Evolutionary conservation across 1,140 invertebrate genomes (phyloP).

Genomic region (Elymnias hypermnestra): DNA sequence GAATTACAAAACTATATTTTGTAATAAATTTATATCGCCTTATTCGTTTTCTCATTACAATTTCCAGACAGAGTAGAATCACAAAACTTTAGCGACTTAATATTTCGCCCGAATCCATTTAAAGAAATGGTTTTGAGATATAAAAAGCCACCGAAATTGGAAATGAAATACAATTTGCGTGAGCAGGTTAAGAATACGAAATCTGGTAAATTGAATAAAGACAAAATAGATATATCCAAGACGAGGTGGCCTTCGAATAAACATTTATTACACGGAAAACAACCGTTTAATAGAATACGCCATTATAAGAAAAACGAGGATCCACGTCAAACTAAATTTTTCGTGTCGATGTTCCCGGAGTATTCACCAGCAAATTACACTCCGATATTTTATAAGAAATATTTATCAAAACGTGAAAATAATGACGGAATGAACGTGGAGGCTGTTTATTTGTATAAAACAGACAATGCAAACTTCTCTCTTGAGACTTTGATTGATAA

Average conservation of each 20-base stretch:
- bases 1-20: too few species aligned
- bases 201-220: conserved; percentile 32
- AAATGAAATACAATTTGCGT: conserved; percentile 52
- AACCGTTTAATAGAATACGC: conserved; percentile 14
- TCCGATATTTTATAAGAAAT: conserved; percentile 42
- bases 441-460: conserved; percentile 23
- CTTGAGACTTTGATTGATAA: conserved; percentile 45
- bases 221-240: conserved; percentile 39
- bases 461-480: conserved; percentile 27
- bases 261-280: conserved; percentile 22
- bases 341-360: conserved; percentile 24
- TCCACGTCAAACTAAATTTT: conserved; percentile 16
- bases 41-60: too few species aligned
- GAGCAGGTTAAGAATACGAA: conserved; percentile 53
- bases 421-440: conserved; percentile 23
- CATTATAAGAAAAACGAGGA: conserved; percentile 18
- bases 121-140: conserved; percentile 48
- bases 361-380: conserved; percentile 20
- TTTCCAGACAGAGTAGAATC: conserved; percentile 20
- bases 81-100: conserved; percentile 8
- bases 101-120: conserved; percentile 28
- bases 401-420: conserved; percentile 31
- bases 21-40: too few species aligned
- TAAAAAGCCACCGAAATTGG: conserved; percentile 45
- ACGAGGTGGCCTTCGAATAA: conserved; percentile 50